Evolutionary conservation across 2,797 vertebrate species (phyloP).

Genomic region (Mergus octosetaceus): DNA sequence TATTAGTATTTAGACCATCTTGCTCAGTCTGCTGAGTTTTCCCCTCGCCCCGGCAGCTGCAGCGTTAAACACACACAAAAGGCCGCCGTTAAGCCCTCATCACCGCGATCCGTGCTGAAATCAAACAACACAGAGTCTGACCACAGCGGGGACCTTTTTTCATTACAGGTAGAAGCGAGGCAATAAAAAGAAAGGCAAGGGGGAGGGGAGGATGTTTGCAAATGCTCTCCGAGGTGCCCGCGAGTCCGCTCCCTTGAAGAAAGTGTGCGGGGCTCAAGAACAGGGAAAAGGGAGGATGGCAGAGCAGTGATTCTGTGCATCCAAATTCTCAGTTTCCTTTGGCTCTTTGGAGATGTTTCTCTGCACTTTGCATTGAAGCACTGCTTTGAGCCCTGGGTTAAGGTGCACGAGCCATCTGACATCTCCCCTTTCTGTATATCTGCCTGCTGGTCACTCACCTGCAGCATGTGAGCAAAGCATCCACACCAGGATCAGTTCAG

Average conservation of each 20-base stretch:
- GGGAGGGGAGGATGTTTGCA: background rate
- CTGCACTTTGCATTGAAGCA: background rate
- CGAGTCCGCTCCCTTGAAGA: background rate
- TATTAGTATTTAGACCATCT: conserved; percentile 51
- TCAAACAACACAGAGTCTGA: conserved; percentile 48
- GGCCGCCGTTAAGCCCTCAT: conserved; percentile 1
- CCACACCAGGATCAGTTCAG: background rate
- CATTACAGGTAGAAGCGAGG: conserved; percentile 32
- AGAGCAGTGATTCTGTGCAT: background rate
- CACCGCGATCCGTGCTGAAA: conserved; percentile 36
- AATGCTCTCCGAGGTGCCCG: background rate
- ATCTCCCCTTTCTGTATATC: background rate
- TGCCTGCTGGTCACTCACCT: background rate
- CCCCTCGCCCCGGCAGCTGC: background rate
- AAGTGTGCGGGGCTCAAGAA: background rate
- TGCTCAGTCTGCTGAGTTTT: background rate
- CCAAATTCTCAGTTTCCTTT: background rate
- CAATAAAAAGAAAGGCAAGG: conserved; percentile 9
- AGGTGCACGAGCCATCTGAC: fast-evolving
- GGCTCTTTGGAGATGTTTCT: background rate
- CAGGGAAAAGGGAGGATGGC: background rate
- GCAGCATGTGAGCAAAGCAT: background rate
- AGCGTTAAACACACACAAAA: conserved; percentile 45
- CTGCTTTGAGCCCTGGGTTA: background rate
- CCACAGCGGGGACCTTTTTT: conserved; percentile 26